Percentiles rank a stretch among this genome's conserved stretches.
Conservation (phyloP, 2,888 invertebrate genomes). For the Proisotoma minuta region DNA sequence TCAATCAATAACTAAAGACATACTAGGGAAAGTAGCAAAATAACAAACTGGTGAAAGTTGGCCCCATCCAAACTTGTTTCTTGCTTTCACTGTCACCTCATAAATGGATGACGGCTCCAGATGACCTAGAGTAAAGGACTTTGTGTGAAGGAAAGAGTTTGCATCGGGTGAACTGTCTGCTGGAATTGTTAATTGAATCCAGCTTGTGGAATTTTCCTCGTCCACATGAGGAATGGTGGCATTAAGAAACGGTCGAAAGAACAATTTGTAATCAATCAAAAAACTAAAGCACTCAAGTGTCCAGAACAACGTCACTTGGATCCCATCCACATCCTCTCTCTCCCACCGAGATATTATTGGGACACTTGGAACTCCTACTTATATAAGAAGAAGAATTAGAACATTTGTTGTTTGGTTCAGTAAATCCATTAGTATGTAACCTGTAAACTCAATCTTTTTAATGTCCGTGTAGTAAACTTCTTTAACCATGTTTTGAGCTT, state of each 20-base stretch:
- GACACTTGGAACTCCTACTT: constrained; percentile 62
- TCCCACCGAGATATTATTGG: constrained; percentile 59
- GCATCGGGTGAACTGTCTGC: constrained; percentile 61
- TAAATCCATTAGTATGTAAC: constrained; percentile 46
- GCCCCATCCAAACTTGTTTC: constrained; percentile 82
- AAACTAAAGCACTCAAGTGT: constrained; percentile 74
- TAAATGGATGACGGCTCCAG: constrained; percentile 69
- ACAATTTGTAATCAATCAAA: constrained; percentile 65
- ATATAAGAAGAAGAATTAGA: background rate
- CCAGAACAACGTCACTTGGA: constrained; percentile 68
- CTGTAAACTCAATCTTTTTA: constrained; percentile 67
- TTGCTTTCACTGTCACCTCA: constrained; percentile 71
- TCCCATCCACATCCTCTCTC: constrained; percentile 27
- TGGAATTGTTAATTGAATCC: constrained; percentile 67
- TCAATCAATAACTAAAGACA: constrained; percentile 3
- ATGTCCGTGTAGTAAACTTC: too few relatives aligned
- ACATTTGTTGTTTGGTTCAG: background rate
- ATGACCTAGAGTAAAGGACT: constrained; percentile 68
- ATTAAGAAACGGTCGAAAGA: constrained; percentile 51
- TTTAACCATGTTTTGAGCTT: constrained; percentile 70
- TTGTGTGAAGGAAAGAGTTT: constrained; percentile 60
- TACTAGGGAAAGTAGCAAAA: constrained; percentile 61
- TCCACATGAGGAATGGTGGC: constrained; percentile 31
- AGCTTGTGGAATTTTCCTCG: constrained; percentile 50
- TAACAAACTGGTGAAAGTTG: constrained; percentile 68